Conservation (phyloP, 2,113 vertebrate genomes). For the Cyanoderma ruficeps region DNA sequence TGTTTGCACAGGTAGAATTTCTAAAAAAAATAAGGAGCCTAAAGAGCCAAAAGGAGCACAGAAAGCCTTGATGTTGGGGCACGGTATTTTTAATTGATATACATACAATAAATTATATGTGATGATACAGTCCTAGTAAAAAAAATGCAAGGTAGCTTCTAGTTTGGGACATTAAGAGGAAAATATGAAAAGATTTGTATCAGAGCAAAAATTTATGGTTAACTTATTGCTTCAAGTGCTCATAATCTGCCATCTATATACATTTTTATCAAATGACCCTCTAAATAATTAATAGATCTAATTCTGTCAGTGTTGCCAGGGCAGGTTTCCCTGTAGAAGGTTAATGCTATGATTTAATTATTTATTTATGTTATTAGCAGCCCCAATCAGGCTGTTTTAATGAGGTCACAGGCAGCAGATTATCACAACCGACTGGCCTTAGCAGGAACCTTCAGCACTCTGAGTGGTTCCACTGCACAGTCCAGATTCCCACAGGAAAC, state of each 20-base stretch:
- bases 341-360: slow-evolving; percentile 66
- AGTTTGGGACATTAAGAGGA: background rate
- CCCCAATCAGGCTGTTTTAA: slow-evolving; percentile 42
- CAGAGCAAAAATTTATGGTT: slow-evolving; percentile 36
- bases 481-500: background rate
- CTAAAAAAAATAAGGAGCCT: background rate
- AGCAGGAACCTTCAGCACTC: background rate
- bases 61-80: background rate
- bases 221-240: slow-evolving; percentile 50
- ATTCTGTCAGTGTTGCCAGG: slow-evolving; percentile 52
- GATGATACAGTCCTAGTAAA: background rate
- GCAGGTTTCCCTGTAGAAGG: slow-evolving; percentile 60
- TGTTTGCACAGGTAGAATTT: background rate
- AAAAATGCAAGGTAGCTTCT: slow-evolving; percentile 25
- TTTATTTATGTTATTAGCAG: slow-evolving; percentile 61
- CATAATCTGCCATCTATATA: slow-evolving; percentile 51
- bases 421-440: background rate
- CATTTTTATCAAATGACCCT: slow-evolving; percentile 58
- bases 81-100: background rate
- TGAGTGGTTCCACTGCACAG: background rate
- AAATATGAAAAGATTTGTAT: slow-evolving; percentile 25
- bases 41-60: background rate
- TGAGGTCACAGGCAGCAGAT: slow-evolving; percentile 15
- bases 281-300: slow-evolving; percentile 68
- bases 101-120: background rate